phyloP scores from a whole-genome alignment of 2,113 vertebrate species.

The Hippocampus abdominalis region DNA sequence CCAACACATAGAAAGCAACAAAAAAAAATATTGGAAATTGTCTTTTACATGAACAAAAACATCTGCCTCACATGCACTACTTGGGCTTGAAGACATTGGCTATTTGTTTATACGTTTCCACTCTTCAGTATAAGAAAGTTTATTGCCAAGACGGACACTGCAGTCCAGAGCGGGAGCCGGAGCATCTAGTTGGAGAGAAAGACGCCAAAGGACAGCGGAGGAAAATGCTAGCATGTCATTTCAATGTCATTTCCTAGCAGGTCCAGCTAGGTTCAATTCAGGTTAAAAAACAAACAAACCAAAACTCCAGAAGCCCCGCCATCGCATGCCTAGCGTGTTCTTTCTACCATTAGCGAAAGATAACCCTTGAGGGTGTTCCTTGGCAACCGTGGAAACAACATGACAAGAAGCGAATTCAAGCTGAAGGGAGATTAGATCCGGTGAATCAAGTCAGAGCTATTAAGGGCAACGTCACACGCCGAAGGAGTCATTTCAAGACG shows the following conservation, averaged over 20 bases:
- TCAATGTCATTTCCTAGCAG: slow-evolving; percentile 1
- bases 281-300: slow-evolving; percentile 5
- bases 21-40: no score
- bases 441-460: slow-evolving; percentile 27
- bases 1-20: no score
- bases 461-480: slow-evolving; percentile 20
- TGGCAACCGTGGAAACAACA: slow-evolving; percentile 43
- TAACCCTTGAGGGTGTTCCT: slow-evolving; percentile 31
- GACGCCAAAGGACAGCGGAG: not conserved
- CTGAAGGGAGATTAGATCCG: slow-evolving; percentile 37
- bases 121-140: not conserved
- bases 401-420: slow-evolving; percentile 40
- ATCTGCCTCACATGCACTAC: no score
- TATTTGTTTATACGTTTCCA: not conserved
- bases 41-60: not conserved
- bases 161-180: not conserved
- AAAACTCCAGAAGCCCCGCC: slow-evolving; percentile 9
- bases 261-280: slow-evolving; percentile 20
- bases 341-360: slow-evolving; percentile 47
- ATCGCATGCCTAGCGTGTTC: slow-evolving; percentile 28
- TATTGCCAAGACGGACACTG: not conserved
- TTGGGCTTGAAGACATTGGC: not conserved
- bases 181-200: not conserved
- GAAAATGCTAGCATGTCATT: slow-evolving; percentile 5
- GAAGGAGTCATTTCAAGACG: slow-evolving; percentile 37